These are phyloP conservation scores for Coremacera marginata DNA, from an alignment of 2,888 invertebrate species.

Conservation along the genomic window DNA sequence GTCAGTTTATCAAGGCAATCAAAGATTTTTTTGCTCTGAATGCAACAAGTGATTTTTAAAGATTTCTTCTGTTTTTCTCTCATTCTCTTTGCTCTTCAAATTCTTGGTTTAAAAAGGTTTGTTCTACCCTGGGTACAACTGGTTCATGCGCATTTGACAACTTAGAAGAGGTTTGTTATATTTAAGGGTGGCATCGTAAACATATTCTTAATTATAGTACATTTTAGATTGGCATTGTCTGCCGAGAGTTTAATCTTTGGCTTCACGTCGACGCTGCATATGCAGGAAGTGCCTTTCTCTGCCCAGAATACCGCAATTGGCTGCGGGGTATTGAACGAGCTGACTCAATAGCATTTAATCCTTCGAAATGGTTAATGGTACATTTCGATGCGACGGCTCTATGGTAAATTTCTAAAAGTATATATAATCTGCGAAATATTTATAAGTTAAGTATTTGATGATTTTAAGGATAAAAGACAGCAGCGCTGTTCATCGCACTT, in stretches of 20 bases:
- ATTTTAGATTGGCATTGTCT: slow-evolving; percentile 74
- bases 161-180: slow-evolving; percentile 71
- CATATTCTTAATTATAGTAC: background rate
- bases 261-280: slow-evolving; percentile 98
- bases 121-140: slow-evolving; percentile 95
- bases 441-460: background rate
- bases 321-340: slow-evolving; percentile 91
- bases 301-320: slow-evolving; percentile 94
- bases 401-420: slow-evolving; percentile 78
- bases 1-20: background rate
- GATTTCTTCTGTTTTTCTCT: background rate
- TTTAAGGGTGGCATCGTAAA: background rate
- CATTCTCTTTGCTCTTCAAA: slow-evolving; percentile 15
- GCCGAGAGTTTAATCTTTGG: slow-evolving; percentile 89
- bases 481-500: slow-evolving; percentile 92
- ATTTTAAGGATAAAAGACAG: slow-evolving; percentile 91
- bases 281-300: slow-evolving; percentile 95
- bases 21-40: background rate
- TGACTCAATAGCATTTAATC: slow-evolving; percentile 97
- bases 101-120: slow-evolving; percentile 65
- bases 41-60: slow-evolving; percentile 1
- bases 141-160: slow-evolving; percentile 98
- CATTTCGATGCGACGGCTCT: slow-evolving; percentile 99
- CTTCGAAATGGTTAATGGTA: slow-evolving; percentile 99
- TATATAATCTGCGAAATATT: too few relatives aligned